A percentile compares a stretch with the other conserved stretches of the same genome.
Evolutionary conservation across 2,888 invertebrate genomes (phyloP).

Genomic region (Chloroclystis v-ata): DNA sequence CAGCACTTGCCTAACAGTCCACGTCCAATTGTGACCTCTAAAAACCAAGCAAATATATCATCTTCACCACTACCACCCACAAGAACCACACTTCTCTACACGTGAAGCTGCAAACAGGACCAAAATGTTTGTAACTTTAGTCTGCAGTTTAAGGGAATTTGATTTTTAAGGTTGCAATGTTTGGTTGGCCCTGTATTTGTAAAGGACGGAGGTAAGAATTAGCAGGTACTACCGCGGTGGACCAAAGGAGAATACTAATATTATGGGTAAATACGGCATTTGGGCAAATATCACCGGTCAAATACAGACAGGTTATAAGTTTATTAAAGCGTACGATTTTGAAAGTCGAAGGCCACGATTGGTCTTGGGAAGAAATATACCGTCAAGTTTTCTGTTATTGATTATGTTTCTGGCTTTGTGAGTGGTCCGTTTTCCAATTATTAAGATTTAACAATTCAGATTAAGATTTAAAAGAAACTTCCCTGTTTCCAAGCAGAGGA

Average conservation of each 20-base stretch:
- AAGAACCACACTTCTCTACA: conserved; percentile 36
- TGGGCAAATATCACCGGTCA: conserved; percentile 20
- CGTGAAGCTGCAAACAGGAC: neutral
- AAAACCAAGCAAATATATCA: conserved; percentile 55
- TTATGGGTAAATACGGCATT: conserved; percentile 37
- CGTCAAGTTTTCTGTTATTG: no score
- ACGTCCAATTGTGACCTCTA: conserved; percentile 54
- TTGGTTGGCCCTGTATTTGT: conserved; percentile 56
- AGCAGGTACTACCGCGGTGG: conserved; percentile 70
- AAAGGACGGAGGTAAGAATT: conserved; percentile 61
- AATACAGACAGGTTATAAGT: conserved; percentile 4
- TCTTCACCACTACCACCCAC: conserved; percentile 35
- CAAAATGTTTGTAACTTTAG: neutral
- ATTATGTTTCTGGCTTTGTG: no score
- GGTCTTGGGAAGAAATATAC: no score
- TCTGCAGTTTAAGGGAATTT: conserved; percentile 12
- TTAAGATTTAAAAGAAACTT: no score
- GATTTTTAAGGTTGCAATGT: conserved; percentile 35
- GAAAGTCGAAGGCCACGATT: neutral
- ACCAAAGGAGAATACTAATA: conserved; percentile 52
- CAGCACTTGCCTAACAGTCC: conserved; percentile 35
- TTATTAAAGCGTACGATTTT: neutral
- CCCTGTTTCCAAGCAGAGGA: no score
- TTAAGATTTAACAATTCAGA: no score
- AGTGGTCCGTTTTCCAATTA: no score